Base-by-base conservation (phyloP, 2,888 invertebrate genomes). In the Aphelenchoides bicaudatus region DNA sequence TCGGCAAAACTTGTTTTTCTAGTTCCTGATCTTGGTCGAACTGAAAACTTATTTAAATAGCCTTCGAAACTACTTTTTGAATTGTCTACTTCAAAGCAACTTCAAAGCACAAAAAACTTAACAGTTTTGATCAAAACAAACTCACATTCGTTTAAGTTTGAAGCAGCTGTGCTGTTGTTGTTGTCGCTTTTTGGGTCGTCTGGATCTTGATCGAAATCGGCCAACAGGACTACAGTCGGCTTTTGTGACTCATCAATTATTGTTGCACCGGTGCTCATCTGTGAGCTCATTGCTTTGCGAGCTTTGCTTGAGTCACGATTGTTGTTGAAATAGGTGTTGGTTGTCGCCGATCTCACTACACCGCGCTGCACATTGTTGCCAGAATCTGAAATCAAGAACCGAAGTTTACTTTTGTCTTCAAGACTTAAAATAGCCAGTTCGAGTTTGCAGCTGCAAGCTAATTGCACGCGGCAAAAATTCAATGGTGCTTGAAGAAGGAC, bases 251-350 rank as follows among this genome's bases (percentile, higher is more conserved):
- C 43, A n/a, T 43, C 43, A 6, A 25, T 25, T n/a, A n/a, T n/a
- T n/a, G 43, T 6, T 6, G 8, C 23, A 8, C 16, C 43, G 6
- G 43, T 19, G 43, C 8, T 8, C 43, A 25, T 43, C 23, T 43
- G 43, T n/a, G 43, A 19, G 23, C 43, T 43, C 43, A 43, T 43
- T n/a, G 43, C 25, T n/a, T 43, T 43, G 21, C 43, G 43, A 6
- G 43, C 43, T 8, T 10, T 21, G 10, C 23, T n/a, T n/a, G n/a
- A n/a, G n/a, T n/a, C n/a, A n/a, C n/a, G n/a, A n/a, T n/a, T n/a
- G 16, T 8, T 25, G 8, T 6, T n/a, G 43, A 43, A 43, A 6
- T 43, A 25, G 6, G 10, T 25, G 43, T 25, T 25, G 43, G 43
- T 43, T 6, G 43, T 43, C 43, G 43, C 43, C 23, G 43, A 43